These are phyloP conservation scores for Acanthis flammea DNA, from an alignment of 2,797 vertebrate genomes.

Conservation along the genomic window DNA sequence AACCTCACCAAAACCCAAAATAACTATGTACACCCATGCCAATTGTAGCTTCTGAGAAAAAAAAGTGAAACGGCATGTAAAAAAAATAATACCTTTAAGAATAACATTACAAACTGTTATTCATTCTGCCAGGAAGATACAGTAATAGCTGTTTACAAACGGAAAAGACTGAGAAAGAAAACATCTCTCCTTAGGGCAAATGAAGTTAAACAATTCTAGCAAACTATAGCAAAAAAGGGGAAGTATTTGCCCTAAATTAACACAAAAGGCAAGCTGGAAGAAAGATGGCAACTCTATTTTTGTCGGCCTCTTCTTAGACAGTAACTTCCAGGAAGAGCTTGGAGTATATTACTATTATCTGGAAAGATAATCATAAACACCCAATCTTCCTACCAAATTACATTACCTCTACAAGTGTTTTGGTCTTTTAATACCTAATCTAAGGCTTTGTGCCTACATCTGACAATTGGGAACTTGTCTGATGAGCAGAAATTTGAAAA, in stretches of 20 bases:
- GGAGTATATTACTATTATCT: background rate
- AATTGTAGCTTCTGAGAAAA: background rate
- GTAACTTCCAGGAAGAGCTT: background rate
- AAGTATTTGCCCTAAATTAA: background rate
- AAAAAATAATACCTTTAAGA: background rate
- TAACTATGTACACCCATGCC: slow-evolving; percentile 8
- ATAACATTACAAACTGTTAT: background rate
- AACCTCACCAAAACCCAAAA: background rate
- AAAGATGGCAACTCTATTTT: slow-evolving; percentile 1
- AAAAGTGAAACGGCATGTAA: background rate
- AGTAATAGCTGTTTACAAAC: background rate
- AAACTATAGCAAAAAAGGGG: background rate
- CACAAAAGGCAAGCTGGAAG: slow-evolving; percentile 29
- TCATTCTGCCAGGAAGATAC: background rate
- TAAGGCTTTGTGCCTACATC: background rate
- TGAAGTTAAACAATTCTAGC: background rate
- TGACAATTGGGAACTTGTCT: background rate
- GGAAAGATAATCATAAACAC: background rate
- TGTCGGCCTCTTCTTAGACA: background rate
- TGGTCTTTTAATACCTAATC: background rate
- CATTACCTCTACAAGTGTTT: background rate
- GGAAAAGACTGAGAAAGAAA: background rate
- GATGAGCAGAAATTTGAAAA: background rate
- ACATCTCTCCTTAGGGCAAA: background rate
- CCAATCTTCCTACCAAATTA: background rate